Evolutionary conservation across 2,888 invertebrate species (phyloP), one percentile per base, ranked within the genome.

Genomic region (Rutpela maculata): DNA sequence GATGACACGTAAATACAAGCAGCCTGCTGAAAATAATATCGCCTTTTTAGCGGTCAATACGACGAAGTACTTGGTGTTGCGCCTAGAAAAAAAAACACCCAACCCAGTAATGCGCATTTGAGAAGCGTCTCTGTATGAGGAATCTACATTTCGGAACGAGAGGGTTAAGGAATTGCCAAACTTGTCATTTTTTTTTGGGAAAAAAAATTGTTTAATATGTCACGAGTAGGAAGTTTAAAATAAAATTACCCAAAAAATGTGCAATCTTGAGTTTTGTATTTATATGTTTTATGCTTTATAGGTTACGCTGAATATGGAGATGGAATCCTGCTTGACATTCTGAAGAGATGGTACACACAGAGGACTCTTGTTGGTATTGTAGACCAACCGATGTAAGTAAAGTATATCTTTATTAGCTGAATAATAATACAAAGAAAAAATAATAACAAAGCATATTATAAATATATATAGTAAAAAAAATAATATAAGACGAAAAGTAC

Each of bases 111-210:
- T 43, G 65, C 65, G 65, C 65, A 43, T 65, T 43, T 65, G n/a
- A 7, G 62, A 31, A 18, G n/a, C n/a, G 63, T 63, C 63, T 19
- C 22, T 26, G 22, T 26, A 4, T 4, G 22, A 59, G 15, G 15
- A 59, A 59, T 22, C 10, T 59, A 10, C 59, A 59, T 59, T 22
- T 55, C 19, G 50, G 63, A 60, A 63, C 72, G 56, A 72, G 55
- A 63, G 72, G 72, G 72, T 72, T 63, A 63, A 63, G 50, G 72
- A 63, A 50, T 72, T 72, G 72, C 63, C 19, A 59, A 11, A 56
- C 17, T 35, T 55, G 7, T 55, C 18, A 38, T 43, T 11, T 65
- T 65, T 43, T 2, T 43, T 65, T 35, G 35, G 26, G n/a, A 18
- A 26, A 22, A 22, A 15, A 22, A 15, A 26, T 15, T 22, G 18